These are phyloP conservation scores for Lucinisca nassula DNA, from an alignment of 2,888 invertebrate species.

Conservation along the genomic window DNA sequence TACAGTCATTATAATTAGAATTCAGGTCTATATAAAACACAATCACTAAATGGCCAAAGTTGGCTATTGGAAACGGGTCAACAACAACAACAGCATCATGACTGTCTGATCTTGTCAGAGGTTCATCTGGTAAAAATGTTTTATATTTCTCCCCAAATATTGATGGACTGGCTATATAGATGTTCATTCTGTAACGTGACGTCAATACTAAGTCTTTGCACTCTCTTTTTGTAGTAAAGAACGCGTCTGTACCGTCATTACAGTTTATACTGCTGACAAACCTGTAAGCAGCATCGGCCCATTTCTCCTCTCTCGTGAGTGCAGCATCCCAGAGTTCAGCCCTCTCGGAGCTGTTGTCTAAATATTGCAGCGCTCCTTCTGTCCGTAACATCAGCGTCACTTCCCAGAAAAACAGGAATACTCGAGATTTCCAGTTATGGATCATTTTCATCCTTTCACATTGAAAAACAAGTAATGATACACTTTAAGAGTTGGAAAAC, in stretches of 20 bases:
- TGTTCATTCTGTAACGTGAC: conserved; percentile 77
- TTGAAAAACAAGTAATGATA: background rate
- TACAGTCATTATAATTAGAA: conserved; percentile 82
- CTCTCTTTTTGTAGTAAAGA: conserved; percentile 85
- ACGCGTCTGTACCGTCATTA: conserved; percentile 77
- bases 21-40: conserved; percentile 88
- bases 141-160: conserved; percentile 78
- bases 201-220: conserved; percentile 80
- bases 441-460: background rate
- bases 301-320: conserved; percentile 75
- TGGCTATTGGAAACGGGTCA: conserved; percentile 89
- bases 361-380: conserved; percentile 49
- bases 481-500: too few relatives aligned
- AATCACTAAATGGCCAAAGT: conserved; percentile 89
- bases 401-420: conserved; percentile 6
- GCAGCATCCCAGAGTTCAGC: conserved; percentile 62
- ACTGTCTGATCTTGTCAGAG: conserved; percentile 83
- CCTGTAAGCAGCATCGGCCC: conserved; percentile 84
- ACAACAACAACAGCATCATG: conserved; percentile 88
- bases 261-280: conserved; percentile 82
- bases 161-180: conserved; percentile 84
- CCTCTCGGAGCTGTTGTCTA: conserved; percentile 73
- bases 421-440: background rate
- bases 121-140: conserved; percentile 87
- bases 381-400: conserved; percentile 36